Evolutionary conservation across 2,113 vertebrate species (phyloP).

Genomic region (Candoia aspera): DNA sequence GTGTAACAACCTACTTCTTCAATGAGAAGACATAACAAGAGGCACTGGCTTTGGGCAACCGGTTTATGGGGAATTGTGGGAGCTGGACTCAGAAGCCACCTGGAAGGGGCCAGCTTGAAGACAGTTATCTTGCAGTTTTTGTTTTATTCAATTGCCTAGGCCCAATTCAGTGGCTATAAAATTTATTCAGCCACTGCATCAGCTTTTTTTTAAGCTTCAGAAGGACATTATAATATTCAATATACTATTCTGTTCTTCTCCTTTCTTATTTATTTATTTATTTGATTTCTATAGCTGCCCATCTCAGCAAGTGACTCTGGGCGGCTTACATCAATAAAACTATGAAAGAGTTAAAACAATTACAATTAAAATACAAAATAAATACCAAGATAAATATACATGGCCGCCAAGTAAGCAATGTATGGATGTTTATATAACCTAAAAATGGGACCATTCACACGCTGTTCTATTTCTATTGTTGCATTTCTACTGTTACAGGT

Average conservation of each 20-base stretch:
- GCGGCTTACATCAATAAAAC: too few relatives aligned
- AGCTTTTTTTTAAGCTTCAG: not conserved
- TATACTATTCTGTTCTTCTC: not conserved
- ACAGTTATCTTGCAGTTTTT: not conserved
- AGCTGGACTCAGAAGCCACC: not conserved
- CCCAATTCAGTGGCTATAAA: not conserved
- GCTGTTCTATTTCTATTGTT: too few relatives aligned
- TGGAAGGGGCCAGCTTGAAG: not conserved
- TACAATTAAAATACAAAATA: too few relatives aligned
- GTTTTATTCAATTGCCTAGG: not conserved
- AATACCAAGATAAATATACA: too few relatives aligned
- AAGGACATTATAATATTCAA: not conserved
- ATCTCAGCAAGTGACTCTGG: too few relatives aligned
- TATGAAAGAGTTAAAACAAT: too few relatives aligned
- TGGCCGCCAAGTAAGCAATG: too few relatives aligned
- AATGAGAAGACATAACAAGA: not conserved
- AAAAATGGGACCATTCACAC: too few relatives aligned
- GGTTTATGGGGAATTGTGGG: not conserved
- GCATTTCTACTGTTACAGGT: not conserved
- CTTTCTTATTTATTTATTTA: not conserved
- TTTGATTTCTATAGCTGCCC: too few relatives aligned
- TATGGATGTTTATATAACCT: too few relatives aligned
- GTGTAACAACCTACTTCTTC: not conserved
- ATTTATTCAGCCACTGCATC: not conserved
- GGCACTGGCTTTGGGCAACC: not conserved